These are phyloP conservation scores for Blastobasis adustella DNA, from an alignment of 2,888 invertebrate genomes.

Conservation along the genomic window DNA sequence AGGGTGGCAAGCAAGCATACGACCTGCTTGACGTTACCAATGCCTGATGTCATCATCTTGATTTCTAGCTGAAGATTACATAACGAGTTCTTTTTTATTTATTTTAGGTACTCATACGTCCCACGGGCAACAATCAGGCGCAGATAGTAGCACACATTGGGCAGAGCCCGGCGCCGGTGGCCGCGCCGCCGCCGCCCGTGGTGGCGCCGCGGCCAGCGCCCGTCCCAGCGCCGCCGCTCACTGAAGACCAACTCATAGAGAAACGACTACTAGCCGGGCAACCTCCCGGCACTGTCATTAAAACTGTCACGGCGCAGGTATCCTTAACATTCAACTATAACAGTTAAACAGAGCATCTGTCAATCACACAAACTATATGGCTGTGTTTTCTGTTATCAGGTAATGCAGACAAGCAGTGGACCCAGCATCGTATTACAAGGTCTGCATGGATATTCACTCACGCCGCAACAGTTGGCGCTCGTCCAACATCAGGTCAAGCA, in stretches of 20 bases:
- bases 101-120: constrained; percentile 79
- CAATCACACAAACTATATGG: not conserved
- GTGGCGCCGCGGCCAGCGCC: constrained; percentile 21
- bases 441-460: constrained; percentile 87
- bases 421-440: constrained; percentile 91
- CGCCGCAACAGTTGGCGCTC: constrained; percentile 85
- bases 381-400: constrained; percentile 41
- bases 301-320: constrained; percentile 88
- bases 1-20: too few species aligned
- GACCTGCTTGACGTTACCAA: too few species aligned
- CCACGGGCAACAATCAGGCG: constrained; percentile 85
- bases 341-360: not conserved
- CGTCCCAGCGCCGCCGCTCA: constrained; percentile 36
- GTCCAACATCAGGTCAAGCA: constrained; percentile 94
- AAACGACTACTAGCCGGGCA: constrained; percentile 84
- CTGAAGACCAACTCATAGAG: constrained; percentile 76
- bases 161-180: constrained; percentile 57
- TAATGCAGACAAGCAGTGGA: constrained; percentile 88
- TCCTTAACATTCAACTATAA: not conserved
- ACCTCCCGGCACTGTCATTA: constrained; percentile 89
- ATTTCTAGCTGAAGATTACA: not conserved
- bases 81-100: not conserved
- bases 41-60: not conserved
- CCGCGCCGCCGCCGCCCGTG: constrained; percentile 16
- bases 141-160: constrained; percentile 85